Evolutionary conservation across 2,797 vertebrate genomes (phyloP), one percentile per base, ranked within the genome.

Genomic region (Fratercula arctica): DNA sequence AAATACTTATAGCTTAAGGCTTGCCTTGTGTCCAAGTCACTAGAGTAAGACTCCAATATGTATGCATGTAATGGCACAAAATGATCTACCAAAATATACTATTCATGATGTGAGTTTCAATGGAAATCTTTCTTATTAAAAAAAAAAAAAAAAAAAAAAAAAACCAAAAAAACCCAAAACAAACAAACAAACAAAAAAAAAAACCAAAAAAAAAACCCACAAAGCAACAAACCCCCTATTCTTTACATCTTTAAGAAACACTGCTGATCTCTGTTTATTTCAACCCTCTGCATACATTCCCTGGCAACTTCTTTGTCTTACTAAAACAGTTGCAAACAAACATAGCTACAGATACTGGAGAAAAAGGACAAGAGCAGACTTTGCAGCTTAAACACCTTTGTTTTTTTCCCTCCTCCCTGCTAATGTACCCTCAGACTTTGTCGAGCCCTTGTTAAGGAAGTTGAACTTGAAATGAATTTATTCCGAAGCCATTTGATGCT

Each of bases 351-450:
- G 35, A 50, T 53, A 37, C 25, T 78, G 25, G 60, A 39, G 41
- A 59, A 89, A 13, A 35, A 60, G 25, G 18, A 20, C 20, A 56
- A 48, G 16, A 72, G 8, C 57, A 80, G 39, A 31, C 20, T 60
- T 70, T 29, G 11, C 28, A 54, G 15, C 17, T 57, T 79, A 70
- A 84, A 59, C 4, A 39, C 11, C 11, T 37, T 35, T n/a, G 10
- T 0, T 15, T 69, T 37, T 41, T 54, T 39, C 15, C 28, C 8
- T 25, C 11, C 16, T 29, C 7, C 31, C 11, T n/a, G 6, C 6
- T 54, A n/a, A 54, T 17, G 24, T 61, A 70, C 11, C 26, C 18
- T 66, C 35, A 85, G 24, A 41, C 11, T 60, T 45, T 72, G 39
- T 12, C 13, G 8, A 28, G 33, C 51, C 17, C 24, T 75, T 56